Base-by-base conservation (phyloP, 2,888 invertebrate species). In the Archips xylosteana region DNA sequence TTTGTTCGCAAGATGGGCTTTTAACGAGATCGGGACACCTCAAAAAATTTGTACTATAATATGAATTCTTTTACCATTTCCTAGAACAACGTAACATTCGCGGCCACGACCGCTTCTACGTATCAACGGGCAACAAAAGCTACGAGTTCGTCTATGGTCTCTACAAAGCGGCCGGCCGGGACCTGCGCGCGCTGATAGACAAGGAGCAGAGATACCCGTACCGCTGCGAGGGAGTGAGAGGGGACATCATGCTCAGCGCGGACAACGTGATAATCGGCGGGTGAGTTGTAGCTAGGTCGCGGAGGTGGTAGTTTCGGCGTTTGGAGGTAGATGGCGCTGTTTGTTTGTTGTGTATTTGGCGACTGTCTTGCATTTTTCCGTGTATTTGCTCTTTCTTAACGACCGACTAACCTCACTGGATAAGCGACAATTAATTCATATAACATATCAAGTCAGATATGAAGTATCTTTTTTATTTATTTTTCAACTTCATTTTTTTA, bases 41-140 rank as follows among this genome's bases (percentile, higher is more conserved):
- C n/a, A n/a, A n/a, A n/a, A n/a, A n/a, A n/a, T n/a, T n/a, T n/a
- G n/a, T n/a, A n/a, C n/a, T n/a, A n/a, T n/a, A n/a, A 60, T 13
- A 32, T 59, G 3, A 6, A 34, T 60, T 12, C 13, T 60, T 8
- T 23, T 54, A 23, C 9, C 9, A 23, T 54, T 57, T 78, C 76
- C 75, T 83, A 97, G 97, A 88, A 68, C 95, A 95, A 77, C 96
- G 99, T 70, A 99, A 99, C 92, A 95, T 97, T 70, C 95, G 97
- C 76, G 99, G 99, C 1, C 96, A 97, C 86, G 98, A 99, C 89
- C 95, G 97, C n/a, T 92, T 99, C 47, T 99, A 99, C 92, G 96
- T 99, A 36, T 96, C 96, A 0, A 92, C 95, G 0, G 95, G 95
- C 23, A 98, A 98, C 91, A 88, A 93, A 3, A 96, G 96, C 54